phyloP scores from a whole-genome alignment of 1,140 invertebrate genomes.

The Anadara kagoshimensis region DNA sequence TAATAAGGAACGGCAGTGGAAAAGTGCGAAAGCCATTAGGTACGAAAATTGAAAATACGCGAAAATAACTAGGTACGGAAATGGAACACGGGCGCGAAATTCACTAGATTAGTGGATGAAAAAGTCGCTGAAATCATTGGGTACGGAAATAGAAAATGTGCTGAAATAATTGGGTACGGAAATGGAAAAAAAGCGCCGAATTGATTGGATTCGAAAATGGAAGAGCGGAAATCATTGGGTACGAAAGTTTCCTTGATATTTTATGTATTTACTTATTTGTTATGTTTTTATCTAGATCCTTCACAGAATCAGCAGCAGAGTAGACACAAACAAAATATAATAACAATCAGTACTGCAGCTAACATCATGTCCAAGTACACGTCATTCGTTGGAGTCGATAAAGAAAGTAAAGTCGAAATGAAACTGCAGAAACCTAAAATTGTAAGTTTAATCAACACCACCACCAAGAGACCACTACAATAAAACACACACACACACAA shows the following conservation, averaged over 20 bases:
- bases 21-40: no score
- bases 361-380: constrained; percentile 41
- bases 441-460: no score
- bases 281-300: no score
- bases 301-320: no score
- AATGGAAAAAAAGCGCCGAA: no score
- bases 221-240: no score
- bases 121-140: background rate
- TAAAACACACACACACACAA: no score
- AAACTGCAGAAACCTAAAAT: background rate
- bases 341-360: constrained; percentile 12
- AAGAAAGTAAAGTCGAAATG: constrained; percentile 12
- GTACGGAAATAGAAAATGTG: background rate
- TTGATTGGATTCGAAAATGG: no score
- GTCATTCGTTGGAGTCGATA: constrained; percentile 42
- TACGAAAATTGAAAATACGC: background rate
- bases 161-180: background rate
- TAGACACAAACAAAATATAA: constrained; percentile 1
- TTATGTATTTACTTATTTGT: no score
- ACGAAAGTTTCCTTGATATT: no score
- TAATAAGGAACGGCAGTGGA: no score
- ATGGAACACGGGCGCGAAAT: background rate
- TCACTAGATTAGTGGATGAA: background rate
- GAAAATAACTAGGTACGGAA: background rate
- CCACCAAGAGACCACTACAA: no score